phyloP scores from a whole-genome alignment of 2,113 vertebrate genomes.

The Coptodon bakossiorum region DNA sequence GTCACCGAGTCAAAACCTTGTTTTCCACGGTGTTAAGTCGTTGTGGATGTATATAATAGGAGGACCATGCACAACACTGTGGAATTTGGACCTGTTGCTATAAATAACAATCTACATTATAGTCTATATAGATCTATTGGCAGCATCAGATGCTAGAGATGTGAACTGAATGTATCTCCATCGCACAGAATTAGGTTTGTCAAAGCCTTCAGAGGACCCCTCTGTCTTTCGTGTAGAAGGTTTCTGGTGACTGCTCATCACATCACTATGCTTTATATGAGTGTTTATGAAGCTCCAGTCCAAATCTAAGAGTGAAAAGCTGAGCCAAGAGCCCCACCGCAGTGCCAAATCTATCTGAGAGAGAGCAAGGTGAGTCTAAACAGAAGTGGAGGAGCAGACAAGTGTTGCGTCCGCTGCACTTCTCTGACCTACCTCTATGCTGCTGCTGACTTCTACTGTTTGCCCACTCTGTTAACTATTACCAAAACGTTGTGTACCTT shows the following conservation, averaged over 20 bases:
- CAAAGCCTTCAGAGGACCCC: not conserved
- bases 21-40: slow-evolving; percentile 2
- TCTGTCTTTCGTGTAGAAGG: not conserved
- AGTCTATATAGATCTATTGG: not conserved
- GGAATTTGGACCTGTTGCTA: not conserved
- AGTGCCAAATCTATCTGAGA: slow-evolving; percentile 7
- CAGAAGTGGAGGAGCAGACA: not conserved
- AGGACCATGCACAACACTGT: not conserved
- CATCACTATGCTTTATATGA: slow-evolving; percentile 22
- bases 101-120: not conserved
- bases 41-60: not conserved
- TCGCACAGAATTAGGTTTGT: not conserved
- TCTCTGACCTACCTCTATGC: slow-evolving; percentile 69
- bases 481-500: slow-evolving; percentile 74
- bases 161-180: not conserved
- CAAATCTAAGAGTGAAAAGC: slow-evolving; percentile 19
- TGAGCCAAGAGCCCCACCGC: slow-evolving; percentile 11
- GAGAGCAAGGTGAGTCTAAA: not conserved
- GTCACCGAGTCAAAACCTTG: not conserved
- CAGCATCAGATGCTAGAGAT: not conserved
- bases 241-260: not conserved
- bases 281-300: slow-evolving; percentile 41
- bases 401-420: slow-evolving; percentile 36
- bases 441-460: slow-evolving; percentile 67
- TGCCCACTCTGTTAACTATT: slow-evolving; percentile 79